phyloP scores from a whole-genome alignment of 1,140 invertebrate genomes.

The Drosophila parabipectinata region DNA sequence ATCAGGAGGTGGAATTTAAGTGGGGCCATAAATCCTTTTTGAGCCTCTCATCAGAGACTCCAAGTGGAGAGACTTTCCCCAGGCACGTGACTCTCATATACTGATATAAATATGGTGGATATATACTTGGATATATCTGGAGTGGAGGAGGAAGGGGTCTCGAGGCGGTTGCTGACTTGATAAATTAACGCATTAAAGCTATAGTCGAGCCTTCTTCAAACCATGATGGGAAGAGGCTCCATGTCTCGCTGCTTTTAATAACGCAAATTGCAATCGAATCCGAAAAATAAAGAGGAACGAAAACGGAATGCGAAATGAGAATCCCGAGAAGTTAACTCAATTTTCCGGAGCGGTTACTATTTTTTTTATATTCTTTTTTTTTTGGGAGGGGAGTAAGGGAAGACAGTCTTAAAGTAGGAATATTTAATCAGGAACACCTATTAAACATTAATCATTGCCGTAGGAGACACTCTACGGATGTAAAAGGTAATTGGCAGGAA shows the following conservation, averaged over 20 bases:
- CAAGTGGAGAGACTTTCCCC: conserved; percentile 8
- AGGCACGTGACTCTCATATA: conserved; percentile 36
- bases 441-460: conserved; percentile 32
- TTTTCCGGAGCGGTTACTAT: conserved; percentile 24
- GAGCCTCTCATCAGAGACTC: conserved; percentile 35
- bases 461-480: not conserved
- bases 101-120: conserved; percentile 2
- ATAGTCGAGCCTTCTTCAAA: not conserved
- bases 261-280: conserved; percentile 79
- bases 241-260: conserved; percentile 71
- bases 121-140: not conserved
- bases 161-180: conserved; percentile 18
- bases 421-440: conserved; percentile 1
- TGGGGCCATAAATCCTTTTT: conserved; percentile 41
- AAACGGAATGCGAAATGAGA: conserved; percentile 70
- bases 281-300: conserved; percentile 52
- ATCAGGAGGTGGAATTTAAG: conserved; percentile 33
- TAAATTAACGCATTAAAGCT: conserved; percentile 52
- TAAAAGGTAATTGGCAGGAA: not conserved
- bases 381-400: not conserved
- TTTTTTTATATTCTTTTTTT: not conserved
- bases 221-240: not conserved
- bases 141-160: not conserved
- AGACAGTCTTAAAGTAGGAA: conserved; percentile 32
- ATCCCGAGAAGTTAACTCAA: conserved; percentile 55